phyloP scores from a whole-genome alignment of 2,113 vertebrate genomes.

The Actenoides lindsayi region DNA sequence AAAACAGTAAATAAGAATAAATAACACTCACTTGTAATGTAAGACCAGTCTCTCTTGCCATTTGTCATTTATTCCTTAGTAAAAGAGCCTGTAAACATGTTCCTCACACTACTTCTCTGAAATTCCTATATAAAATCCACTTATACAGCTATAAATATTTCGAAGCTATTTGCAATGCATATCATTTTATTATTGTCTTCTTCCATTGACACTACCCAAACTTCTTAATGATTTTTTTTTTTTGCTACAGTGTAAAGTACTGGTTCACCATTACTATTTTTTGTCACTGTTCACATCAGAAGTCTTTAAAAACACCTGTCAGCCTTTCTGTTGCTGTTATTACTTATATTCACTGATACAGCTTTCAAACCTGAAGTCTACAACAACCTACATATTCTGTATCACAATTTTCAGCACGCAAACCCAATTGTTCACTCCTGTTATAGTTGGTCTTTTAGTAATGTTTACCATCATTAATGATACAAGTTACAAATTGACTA shows the following conservation, averaged over 20 bases:
- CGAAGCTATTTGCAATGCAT: constrained; percentile 12
- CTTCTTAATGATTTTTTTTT: not conserved
- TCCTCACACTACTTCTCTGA: not conserved
- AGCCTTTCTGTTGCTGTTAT: not conserved
- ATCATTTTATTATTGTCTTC: not conserved
- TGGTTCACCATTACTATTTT: not conserved
- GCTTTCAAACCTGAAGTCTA: not conserved
- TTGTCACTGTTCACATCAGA: not conserved
- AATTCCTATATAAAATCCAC: not conserved
- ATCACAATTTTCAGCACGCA: not conserved
- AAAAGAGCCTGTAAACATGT: not conserved
- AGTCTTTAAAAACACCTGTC: not conserved
- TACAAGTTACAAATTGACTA: not conserved
- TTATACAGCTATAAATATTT: constrained; percentile 3
- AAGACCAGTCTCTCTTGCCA: not conserved
- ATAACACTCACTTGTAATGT: not conserved
- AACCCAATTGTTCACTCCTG: not conserved
- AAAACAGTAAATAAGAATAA: not conserved
- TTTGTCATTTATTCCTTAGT: not conserved
- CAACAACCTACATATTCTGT: not conserved
- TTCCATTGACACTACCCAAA: not conserved
- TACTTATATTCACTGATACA: not conserved
- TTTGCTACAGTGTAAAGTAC: not conserved
- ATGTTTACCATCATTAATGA: not conserved
- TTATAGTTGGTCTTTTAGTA: not conserved